A percentile compares a stretch with the other conserved stretches of the same genome.
Conservation (phyloP, 2,888 invertebrate species). For the Ecliptopera silaceata region DNA sequence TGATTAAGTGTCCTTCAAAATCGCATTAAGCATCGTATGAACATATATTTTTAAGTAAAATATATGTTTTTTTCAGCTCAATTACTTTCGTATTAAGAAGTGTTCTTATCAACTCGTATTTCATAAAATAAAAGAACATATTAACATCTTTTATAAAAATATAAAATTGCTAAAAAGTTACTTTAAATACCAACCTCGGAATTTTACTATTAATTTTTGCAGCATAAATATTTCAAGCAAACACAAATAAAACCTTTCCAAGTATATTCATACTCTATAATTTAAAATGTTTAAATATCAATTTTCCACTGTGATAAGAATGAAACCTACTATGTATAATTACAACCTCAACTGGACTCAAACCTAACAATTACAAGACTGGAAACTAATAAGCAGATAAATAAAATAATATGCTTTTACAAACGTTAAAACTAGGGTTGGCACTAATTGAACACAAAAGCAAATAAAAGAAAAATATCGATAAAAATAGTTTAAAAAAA, state of each 20-base stretch:
- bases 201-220: too few relatives aligned
- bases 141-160: too few relatives aligned
- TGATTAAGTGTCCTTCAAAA: background rate
- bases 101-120: too few relatives aligned
- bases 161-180: too few relatives aligned
- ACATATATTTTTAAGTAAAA: background rate
- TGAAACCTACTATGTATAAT: conserved; percentile 13
- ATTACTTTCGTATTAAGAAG: too few relatives aligned
- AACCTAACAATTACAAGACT: conserved; percentile 19
- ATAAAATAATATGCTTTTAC: background rate
- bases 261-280: conserved; percentile 2
- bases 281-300: conserved; percentile 24
- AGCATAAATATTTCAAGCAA: background rate
- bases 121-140: too few relatives aligned
- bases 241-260: background rate
- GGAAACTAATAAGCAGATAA: conserved; percentile 11
- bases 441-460: too few relatives aligned
- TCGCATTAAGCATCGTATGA: background rate
- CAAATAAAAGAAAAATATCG: too few relatives aligned
- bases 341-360: background rate
- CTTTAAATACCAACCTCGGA: too few relatives aligned
- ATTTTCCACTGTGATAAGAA: conserved; percentile 13
- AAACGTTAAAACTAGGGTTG: background rate
- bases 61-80: background rate
- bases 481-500: too few relatives aligned